Evolutionary conservation across 2,888 invertebrate species (phyloP).

Genomic region (Acanthosoma haemorrhoidale): DNA sequence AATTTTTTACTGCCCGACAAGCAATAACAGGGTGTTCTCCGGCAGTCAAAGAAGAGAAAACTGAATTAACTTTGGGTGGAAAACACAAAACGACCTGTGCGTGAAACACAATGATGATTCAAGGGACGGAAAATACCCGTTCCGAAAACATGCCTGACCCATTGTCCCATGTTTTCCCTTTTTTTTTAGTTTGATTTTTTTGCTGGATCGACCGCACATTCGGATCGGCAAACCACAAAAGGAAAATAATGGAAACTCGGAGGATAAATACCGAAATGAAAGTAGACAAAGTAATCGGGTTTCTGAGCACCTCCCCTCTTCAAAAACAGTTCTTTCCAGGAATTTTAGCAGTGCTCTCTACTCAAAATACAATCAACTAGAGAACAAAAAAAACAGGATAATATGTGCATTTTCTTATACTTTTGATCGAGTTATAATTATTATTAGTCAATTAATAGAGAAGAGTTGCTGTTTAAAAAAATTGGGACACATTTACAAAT

Average conservation of each 20-base stretch:
- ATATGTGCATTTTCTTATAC: too few relatives aligned
- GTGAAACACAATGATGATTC: background rate
- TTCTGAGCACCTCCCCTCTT: background rate
- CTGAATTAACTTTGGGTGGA: background rate
- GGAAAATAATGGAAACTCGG: background rate
- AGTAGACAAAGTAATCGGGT: background rate
- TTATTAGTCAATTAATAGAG: too few relatives aligned
- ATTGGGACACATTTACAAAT: too few relatives aligned
- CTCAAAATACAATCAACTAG: too few relatives aligned
- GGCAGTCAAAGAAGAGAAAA: background rate
- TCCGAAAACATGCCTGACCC: background rate
- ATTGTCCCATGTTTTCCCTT: background rate
- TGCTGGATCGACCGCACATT: background rate
- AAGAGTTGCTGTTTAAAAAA: too few relatives aligned
- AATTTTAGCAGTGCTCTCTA: too few relatives aligned
- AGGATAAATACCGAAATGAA: background rate
- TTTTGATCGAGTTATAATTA: too few relatives aligned
- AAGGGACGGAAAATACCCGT: background rate
- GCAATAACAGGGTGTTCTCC: background rate
- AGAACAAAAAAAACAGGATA: too few relatives aligned
- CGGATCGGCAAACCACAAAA: background rate
- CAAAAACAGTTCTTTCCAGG: too few relatives aligned
- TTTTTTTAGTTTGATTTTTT: background rate
- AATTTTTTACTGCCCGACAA: background rate
- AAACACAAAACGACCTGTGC: conserved; percentile 1